Evolutionary conservation across 2,888 invertebrate genomes (phyloP).

Genomic region (Apodemia mormo): DNA sequence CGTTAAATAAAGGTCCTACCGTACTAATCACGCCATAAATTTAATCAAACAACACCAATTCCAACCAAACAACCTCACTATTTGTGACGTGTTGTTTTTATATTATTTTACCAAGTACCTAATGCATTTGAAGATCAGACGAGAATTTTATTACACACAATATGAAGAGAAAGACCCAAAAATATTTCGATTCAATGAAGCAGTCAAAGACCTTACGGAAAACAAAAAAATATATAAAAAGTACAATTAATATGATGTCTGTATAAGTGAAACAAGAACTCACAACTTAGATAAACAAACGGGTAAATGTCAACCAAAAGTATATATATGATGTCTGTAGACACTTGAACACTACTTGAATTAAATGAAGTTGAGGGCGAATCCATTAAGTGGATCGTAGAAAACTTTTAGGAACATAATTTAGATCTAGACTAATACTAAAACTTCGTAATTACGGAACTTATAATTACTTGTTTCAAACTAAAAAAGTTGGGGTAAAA

Average conservation of each 20-base stretch:
- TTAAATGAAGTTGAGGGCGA: not conserved
- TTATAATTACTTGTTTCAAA: not conserved
- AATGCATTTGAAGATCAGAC: too few species aligned
- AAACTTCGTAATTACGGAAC: conserved; percentile 4
- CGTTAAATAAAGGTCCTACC: conserved; percentile 20
- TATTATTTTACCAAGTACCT: too few species aligned
- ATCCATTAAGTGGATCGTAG: not conserved
- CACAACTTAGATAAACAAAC: too few species aligned
- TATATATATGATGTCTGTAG: too few species aligned
- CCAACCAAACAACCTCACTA: not conserved
- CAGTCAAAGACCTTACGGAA: too few species aligned
- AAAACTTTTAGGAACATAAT: not conserved
- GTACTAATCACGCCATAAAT: conserved; percentile 27
- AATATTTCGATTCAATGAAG: too few species aligned
- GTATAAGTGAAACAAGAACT: not conserved
- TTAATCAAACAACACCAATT: conserved; percentile 25
- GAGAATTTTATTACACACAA: too few species aligned
- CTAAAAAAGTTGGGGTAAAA: not conserved
- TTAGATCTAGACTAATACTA: not conserved
- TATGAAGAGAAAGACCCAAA: too few species aligned
- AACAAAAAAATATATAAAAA: too few species aligned
- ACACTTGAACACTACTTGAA: not conserved
- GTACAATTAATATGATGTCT: not conserved
- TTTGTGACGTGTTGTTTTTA: not conserved
- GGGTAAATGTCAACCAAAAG: too few species aligned